These are phyloP conservation scores for Parelbella ahira DNA, from an alignment of 2,888 invertebrate genomes.

Conservation along the genomic window DNA sequence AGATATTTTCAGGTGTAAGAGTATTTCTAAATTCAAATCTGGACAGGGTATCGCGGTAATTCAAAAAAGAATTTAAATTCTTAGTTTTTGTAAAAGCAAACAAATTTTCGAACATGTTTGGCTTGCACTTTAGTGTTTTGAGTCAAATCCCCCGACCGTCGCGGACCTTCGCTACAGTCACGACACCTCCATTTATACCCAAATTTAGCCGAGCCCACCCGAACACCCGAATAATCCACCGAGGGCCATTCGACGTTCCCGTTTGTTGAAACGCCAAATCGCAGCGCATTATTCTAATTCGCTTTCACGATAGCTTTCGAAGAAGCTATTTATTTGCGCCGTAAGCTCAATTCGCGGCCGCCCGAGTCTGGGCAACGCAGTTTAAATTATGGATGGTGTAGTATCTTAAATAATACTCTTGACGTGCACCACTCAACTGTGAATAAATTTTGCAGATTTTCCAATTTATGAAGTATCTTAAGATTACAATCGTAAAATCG, in stretches of 20 bases:
- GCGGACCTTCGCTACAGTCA: conserved; percentile 50
- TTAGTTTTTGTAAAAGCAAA: conserved; percentile 4
- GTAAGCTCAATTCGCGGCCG: conserved; percentile 55
- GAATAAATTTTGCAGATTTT: no score
- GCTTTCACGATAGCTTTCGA: conserved; percentile 74
- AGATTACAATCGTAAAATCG: no score
- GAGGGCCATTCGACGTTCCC: conserved; percentile 70
- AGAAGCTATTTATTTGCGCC: conserved; percentile 74
- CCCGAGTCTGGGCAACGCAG: conserved; percentile 40
- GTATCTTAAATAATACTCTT: conserved; percentile 35
- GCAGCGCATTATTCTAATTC: conserved; percentile 79
- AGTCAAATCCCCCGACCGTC: conserved; percentile 28
- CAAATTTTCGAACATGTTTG: conserved; percentile 17
- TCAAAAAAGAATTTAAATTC: no score
- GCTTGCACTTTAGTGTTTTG: conserved; percentile 25
- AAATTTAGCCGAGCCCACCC: conserved; percentile 65
- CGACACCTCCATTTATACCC: conserved; percentile 70
- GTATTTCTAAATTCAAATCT: no score
- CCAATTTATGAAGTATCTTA: no score
- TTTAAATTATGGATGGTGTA: conserved; percentile 43
- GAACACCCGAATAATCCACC: conserved; percentile 70
- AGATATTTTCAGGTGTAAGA: no score
- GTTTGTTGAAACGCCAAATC: conserved; percentile 78
- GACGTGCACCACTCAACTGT: conserved; percentile 12
- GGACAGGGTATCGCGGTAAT: no score